Conservation (phyloP, 2,888 invertebrate species). For the Noctuana brunneofusca region DNA sequence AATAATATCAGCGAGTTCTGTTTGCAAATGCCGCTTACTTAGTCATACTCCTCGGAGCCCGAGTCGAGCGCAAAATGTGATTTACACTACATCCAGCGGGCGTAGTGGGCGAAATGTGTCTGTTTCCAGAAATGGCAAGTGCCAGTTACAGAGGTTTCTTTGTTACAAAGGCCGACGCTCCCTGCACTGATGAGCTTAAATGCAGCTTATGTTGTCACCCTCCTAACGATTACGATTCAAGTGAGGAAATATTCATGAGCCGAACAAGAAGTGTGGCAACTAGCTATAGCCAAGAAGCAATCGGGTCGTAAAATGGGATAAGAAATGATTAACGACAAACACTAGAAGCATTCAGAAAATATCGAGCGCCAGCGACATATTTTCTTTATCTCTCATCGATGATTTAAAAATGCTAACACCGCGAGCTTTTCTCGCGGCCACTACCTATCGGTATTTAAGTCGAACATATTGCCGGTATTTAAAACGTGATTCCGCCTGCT, state of each 20-base stretch:
- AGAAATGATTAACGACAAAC: too few species aligned
- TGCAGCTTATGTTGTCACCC: constrained; percentile 7
- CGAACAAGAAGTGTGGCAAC: not conserved
- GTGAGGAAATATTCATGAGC: not conserved
- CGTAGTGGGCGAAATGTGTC: constrained; percentile 58
- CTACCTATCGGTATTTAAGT: constrained; percentile 24
- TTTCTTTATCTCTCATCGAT: not conserved
- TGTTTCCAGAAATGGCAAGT: constrained; percentile 66
- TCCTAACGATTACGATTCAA: not conserved
- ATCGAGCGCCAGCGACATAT: not conserved
- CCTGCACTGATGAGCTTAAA: constrained; percentile 17
- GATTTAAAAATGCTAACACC: constrained; percentile 20
- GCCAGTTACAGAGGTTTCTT: constrained; percentile 61
- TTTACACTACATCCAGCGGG: constrained; percentile 67
- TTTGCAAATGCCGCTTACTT: constrained; percentile 46
- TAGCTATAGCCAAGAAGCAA: not conserved
- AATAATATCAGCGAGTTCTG: constrained; percentile 18
- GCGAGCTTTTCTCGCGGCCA: constrained; percentile 19
- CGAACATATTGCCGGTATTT: constrained; percentile 35
- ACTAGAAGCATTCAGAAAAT: not conserved
- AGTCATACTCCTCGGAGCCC: constrained; percentile 48
- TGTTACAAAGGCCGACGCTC: constrained; percentile 46
- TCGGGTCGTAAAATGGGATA: too few species aligned
- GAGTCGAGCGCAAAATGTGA: constrained; percentile 58
- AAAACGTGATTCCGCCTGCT: constrained; percentile 46